Evolutionary conservation across 2,888 invertebrate species (phyloP).

Genomic region (Nomada fabriciana): DNA sequence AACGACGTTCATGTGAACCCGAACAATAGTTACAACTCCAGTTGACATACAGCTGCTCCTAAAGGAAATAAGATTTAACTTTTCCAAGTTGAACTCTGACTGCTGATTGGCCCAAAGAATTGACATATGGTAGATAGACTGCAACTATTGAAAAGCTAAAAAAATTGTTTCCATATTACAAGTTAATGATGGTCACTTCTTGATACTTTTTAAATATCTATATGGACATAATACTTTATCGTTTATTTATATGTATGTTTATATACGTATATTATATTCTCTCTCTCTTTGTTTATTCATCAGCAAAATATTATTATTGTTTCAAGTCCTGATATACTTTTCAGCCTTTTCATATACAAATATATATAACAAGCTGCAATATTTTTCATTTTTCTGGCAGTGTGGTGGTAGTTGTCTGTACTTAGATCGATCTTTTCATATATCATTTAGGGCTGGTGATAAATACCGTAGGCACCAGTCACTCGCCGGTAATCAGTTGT

Average conservation of each 20-base stretch:
- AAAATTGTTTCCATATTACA: conserved; percentile 73
- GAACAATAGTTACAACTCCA: conserved; percentile 81
- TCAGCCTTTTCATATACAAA: conserved; percentile 70
- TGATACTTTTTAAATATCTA: conserved; percentile 65
- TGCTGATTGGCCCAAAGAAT: conserved; percentile 82
- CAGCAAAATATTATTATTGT: conserved; percentile 72
- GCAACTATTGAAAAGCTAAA: conserved; percentile 80
- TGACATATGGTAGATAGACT: conserved; percentile 80
- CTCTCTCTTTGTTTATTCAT: conserved; percentile 71
- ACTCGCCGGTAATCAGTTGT: conserved; percentile 83
- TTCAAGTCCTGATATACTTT: conserved; percentile 74
- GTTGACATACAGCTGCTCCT: conserved; percentile 83
- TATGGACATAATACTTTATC: conserved; percentile 63
- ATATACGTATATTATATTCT: conserved; percentile 61
- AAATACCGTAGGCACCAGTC: conserved; percentile 85
- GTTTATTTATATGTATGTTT: conserved; percentile 65
- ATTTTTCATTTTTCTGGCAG: conserved; percentile 74
- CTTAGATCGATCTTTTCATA: conserved; percentile 78
- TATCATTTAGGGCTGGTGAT: conserved; percentile 84
- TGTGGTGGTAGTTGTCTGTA: conserved; percentile 77
- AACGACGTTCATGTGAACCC: conserved; percentile 75
- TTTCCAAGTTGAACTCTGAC: conserved; percentile 81
- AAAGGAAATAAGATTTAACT: conserved; percentile 81
- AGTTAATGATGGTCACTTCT: conserved; percentile 70
- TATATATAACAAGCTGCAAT: conserved; percentile 72